Evolutionary conservation across 2,888 invertebrate species (phyloP).

Genomic region (Punctoribates punctum): DNA sequence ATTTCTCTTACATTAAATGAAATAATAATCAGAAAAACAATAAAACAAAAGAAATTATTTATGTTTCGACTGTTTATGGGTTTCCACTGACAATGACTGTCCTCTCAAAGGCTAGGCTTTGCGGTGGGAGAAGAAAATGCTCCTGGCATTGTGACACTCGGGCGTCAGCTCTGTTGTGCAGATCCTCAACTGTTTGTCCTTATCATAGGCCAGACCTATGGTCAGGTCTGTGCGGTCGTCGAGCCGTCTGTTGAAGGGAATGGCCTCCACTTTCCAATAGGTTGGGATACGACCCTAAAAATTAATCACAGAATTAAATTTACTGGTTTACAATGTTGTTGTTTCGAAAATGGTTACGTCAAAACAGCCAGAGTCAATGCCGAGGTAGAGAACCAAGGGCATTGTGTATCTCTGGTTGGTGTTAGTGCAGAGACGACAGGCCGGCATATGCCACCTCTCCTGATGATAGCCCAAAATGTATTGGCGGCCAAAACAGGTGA

Average conservation of each 20-base stretch:
- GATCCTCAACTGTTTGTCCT: conserved; percentile 17
- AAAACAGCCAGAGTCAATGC: conserved; percentile 37
- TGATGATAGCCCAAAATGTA: conserved; percentile 37
- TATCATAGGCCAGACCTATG: conserved; percentile 38
- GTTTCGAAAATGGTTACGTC: not conserved
- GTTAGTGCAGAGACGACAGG: conserved; percentile 42
- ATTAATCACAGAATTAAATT: not conserved
- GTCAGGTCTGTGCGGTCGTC: conserved; percentile 37
- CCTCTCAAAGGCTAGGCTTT: not conserved
- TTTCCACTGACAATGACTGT: too few relatives aligned
- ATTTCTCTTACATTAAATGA: too few relatives aligned
- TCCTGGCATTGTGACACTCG: not conserved
- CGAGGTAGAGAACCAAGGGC: conserved; percentile 28
- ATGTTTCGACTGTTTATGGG: too few relatives aligned
- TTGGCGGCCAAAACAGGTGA: conserved; percentile 24
- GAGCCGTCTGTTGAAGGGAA: not conserved
- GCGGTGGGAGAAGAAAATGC: not conserved
- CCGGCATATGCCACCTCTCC: conserved; percentile 38
- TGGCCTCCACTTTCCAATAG: conserved; percentile 42
- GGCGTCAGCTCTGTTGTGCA: not conserved
- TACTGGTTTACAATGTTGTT: not conserved
- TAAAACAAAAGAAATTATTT: too few relatives aligned
- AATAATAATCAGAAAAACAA: too few relatives aligned
- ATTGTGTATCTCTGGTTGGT: conserved; percentile 34
- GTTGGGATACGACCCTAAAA: conserved; percentile 38